Base-by-base conservation (phyloP, 2,113 vertebrate genomes). In the Upupa epops region DNA sequence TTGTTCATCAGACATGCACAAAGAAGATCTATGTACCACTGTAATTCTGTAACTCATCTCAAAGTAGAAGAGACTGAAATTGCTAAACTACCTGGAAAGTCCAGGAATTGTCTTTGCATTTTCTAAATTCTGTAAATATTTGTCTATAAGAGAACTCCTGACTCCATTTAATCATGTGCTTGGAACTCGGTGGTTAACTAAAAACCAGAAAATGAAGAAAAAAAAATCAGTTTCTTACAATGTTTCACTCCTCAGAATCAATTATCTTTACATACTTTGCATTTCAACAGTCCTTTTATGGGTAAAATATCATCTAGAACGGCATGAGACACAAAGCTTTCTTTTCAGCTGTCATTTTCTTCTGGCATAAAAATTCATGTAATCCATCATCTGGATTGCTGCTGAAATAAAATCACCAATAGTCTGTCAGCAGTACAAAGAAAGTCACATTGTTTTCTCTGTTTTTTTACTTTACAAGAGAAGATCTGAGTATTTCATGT, bases 401-500 rank as follows among this genome's bases (percentile, higher is more conserved):
- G 92, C 95, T 96, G 96, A 97, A 97, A 96, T 93, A 97, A 97
- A 96, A 97, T 97, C 94, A 70, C 94, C 93, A 64, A 85, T 95
- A 89, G 61, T 96, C 96, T 96, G 90, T 96, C 95, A 95, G 94
- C 91, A 34, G 55, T 68, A 80, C 28, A 48, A 97, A 96, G 94
- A 87, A 94, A 96, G 86, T 92, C 87, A 73, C 93, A 93, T 94
- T 97, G 97, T 97, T 95, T 97, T 97, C 40, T 96, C 90, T 96
- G 89, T 96, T 96, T 97, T 95, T 96, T 68, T 96, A 95, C 85
- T 98, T 98, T 97, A 97, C 96, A 96, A 86, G 91, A 96, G 85
- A 95, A 96, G 92, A 97, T 97, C 96, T 96, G 95, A 98, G 98
- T 97, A 98, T 98, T 98, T 98, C 97, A 97, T 96, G 97, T 98